Conservation (phyloP, 2,113 vertebrate genomes). For the Archocentrus centrarchus region DNA sequence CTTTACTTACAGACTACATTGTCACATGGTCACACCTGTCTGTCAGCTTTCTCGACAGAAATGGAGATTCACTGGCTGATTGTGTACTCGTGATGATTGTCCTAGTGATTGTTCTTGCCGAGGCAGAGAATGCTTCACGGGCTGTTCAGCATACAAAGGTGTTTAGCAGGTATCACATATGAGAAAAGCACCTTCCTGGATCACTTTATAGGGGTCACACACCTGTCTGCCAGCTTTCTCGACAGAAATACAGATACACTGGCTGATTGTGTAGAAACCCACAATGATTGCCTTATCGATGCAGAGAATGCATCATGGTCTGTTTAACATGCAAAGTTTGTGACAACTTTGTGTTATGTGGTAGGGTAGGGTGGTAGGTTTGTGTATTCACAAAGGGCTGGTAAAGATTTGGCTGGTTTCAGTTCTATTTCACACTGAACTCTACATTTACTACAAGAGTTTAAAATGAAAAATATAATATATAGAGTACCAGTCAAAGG, state of each 20-base stretch:
- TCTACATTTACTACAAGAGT: not conserved
- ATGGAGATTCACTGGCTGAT: too few species aligned
- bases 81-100: too few species aligned
- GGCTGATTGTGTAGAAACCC: not conserved
- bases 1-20: not conserved
- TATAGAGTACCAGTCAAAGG: too few species aligned
- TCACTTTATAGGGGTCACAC: not conserved
- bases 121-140: too few species aligned
- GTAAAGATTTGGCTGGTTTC: not conserved
- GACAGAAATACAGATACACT: not conserved
- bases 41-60: too few species aligned
- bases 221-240: slow-evolving; percentile 2
- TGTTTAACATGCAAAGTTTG: too few species aligned
- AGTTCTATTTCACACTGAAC: not conserved
- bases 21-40: too few species aligned
- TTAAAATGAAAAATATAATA: too few species aligned
- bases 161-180: not conserved
- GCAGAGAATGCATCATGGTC: too few species aligned
- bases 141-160: too few species aligned
- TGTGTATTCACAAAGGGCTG: not conserved
- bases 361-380: not conserved
- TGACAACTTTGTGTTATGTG: not conserved
- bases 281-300: not conserved
- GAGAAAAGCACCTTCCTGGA: not conserved
- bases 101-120: too few species aligned